Evolutionary conservation across 2,888 invertebrate species (phyloP).

Genomic region (Phania funesta): DNA sequence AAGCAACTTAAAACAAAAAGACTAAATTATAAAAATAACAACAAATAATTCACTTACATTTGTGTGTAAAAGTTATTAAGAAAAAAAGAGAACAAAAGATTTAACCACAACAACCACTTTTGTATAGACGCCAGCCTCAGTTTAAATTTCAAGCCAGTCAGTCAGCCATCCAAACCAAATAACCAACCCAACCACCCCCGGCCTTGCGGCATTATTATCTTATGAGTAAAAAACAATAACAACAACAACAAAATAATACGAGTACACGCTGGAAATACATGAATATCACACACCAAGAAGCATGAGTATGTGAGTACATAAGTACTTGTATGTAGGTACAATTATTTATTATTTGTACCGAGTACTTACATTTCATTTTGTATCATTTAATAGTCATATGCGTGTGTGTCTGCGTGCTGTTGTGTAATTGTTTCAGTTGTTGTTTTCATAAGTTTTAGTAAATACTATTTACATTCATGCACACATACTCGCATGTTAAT

Average conservation of each 20-base stretch:
- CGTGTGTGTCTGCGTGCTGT: neutral
- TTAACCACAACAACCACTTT: slow-evolving; percentile 65
- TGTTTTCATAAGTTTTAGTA: neutral
- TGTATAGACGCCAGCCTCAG: slow-evolving; percentile 65
- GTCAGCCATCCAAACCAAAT: slow-evolving; percentile 48
- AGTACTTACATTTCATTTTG: slow-evolving; percentile 30
- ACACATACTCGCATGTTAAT: neutral
- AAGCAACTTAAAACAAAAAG: slow-evolving; percentile 37
- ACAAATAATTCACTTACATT: slow-evolving; percentile 30
- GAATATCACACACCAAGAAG: slow-evolving; percentile 8
- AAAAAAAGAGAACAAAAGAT: slow-evolving; percentile 65
- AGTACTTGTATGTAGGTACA: slow-evolving; percentile 11
- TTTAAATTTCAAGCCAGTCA: slow-evolving; percentile 62
- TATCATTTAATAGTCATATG: slow-evolving; percentile 18
- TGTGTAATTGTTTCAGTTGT: neutral
- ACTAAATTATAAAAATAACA: slow-evolving; percentile 21
- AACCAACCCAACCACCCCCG: slow-evolving; percentile 64
- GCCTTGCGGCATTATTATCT: slow-evolving; percentile 67
- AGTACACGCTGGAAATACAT: slow-evolving; percentile 20
- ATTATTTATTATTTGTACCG: slow-evolving; percentile 43
- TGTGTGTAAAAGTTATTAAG: slow-evolving; percentile 12
- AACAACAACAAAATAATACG: neutral
- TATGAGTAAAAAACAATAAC: slow-evolving; percentile 4
- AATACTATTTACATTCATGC: neutral
- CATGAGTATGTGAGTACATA: neutral